These are phyloP conservation scores for Drosophila lini DNA, from an alignment of 1,140 invertebrate genomes.

Conservation along the genomic window DNA sequence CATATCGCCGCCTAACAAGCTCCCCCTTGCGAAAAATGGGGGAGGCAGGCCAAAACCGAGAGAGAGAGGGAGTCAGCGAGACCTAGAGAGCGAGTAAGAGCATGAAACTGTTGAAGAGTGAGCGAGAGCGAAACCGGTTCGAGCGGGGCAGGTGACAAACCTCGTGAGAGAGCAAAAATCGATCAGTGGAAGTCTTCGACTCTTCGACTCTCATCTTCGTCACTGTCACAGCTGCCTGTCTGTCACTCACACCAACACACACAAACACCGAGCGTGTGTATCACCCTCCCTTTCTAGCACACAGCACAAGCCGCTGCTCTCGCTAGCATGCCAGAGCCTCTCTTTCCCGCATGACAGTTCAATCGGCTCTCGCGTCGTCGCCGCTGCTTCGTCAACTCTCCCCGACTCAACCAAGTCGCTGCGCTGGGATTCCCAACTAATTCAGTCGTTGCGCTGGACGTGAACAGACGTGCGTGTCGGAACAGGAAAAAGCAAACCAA, in stretches of 20 bases:
- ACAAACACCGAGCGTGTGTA: neutral
- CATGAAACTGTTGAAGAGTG: slow-evolving; percentile 13
- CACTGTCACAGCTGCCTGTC: slow-evolving; percentile 60
- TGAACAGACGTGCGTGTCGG: slow-evolving; percentile 82
- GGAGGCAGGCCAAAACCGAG: slow-evolving; percentile 4
- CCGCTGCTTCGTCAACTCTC: slow-evolving; percentile 67
- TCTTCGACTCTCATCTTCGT: slow-evolving; percentile 61
- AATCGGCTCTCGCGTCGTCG: slow-evolving; percentile 58
- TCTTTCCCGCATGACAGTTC: slow-evolving; percentile 75
- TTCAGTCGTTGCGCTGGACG: slow-evolving; percentile 83
- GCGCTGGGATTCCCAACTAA: slow-evolving; percentile 74
- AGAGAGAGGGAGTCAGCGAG: slow-evolving; percentile 2
- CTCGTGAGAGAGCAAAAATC: slow-evolving; percentile 42
- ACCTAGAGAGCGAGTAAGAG: neutral
- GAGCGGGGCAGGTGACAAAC: slow-evolving; percentile 45
- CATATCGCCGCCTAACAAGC: slow-evolving; percentile 79
- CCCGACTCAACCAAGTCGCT: slow-evolving; percentile 39
- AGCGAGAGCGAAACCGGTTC: slow-evolving; percentile 58
- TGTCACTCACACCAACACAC: slow-evolving; percentile 42
- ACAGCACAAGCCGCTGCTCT: neutral
- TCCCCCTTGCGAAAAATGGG: slow-evolving; percentile 32
- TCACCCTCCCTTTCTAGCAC: slow-evolving; percentile 20
- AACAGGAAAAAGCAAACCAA: slow-evolving; percentile 22
- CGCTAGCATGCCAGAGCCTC: slow-evolving; percentile 9
- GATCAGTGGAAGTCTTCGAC: slow-evolving; percentile 36